Conservation (phyloP, 2,113 vertebrate genomes). For the Acrocephalus kingi region DNA sequence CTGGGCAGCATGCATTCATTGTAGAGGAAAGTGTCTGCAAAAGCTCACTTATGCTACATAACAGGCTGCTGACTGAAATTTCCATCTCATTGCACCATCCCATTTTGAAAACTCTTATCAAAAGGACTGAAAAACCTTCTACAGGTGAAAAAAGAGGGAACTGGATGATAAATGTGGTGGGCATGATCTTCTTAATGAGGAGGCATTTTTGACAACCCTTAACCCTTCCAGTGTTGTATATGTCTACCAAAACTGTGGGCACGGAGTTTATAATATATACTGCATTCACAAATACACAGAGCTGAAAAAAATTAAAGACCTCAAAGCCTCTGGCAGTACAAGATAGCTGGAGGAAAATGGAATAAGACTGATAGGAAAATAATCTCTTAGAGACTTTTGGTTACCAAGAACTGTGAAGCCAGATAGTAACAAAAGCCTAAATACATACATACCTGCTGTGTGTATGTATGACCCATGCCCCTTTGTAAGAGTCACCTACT, state of each 20-base stretch:
- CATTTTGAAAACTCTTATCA: neutral
- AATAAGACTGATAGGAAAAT: conserved; percentile 29
- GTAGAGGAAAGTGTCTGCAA: neutral
- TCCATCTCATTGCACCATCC: neutral
- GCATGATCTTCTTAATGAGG: neutral
- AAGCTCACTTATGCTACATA: accelerated
- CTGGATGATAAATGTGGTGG: neutral
- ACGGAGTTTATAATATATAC: neutral
- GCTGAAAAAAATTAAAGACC: neutral
- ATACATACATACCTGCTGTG: neutral
- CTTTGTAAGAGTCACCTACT: neutral
- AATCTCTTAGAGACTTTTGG: conserved; percentile 22
- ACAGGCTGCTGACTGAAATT: neutral
- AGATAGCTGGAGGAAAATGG: conserved; percentile 22
- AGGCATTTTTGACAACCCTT: neutral
- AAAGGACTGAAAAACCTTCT: neutral
- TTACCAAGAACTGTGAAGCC: conserved; percentile 1
- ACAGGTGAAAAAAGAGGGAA: neutral
- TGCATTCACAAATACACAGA: neutral
- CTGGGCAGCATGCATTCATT: neutral
- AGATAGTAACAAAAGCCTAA: neutral
- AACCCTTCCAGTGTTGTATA: neutral
- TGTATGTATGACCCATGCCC: neutral
- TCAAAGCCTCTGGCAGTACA: neutral
- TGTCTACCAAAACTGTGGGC: neutral